A percentile compares a stretch with the other conserved stretches of the same genome.
phyloP scores from a whole-genome alignment of 2,888 invertebrate species.

The Agriopis aurantiaria region DNA sequence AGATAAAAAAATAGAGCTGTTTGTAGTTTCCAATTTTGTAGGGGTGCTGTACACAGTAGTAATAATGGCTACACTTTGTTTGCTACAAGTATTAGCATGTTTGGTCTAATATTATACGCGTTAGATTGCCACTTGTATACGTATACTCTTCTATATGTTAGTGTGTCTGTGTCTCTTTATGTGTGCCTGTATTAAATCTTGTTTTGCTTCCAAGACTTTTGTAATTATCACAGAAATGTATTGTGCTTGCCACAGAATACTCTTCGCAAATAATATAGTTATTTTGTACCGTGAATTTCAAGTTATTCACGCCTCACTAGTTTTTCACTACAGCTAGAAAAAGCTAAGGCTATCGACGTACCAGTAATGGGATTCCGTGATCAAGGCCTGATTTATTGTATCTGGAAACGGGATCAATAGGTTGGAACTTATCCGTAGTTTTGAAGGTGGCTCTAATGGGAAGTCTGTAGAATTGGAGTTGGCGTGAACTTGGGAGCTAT shows the following conservation, averaged over 20 bases:
- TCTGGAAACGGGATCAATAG: conserved; percentile 47
- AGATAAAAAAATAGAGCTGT: neutral
- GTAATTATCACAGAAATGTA: too few species aligned
- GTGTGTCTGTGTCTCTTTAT: too few species aligned
- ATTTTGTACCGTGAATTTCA: neutral
- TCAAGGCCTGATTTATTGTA: conserved; percentile 59
- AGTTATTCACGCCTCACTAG: conserved; percentile 16
- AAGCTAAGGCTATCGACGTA: conserved; percentile 63
- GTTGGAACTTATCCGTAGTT: conserved; percentile 44
- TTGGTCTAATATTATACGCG: too few species aligned
- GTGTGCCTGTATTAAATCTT: too few species aligned
- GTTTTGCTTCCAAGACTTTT: too few species aligned
- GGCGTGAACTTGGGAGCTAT: conserved; percentile 10
- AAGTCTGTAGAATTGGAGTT: neutral
- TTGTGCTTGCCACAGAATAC: too few species aligned
- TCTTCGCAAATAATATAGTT: neutral
- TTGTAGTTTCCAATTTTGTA: too few species aligned
- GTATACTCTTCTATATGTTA: too few species aligned
- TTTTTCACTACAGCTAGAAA: conserved; percentile 51
- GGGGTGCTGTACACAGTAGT: too few species aligned
- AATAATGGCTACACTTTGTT: too few species aligned
- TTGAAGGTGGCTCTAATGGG: conserved; percentile 17
- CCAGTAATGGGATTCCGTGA: conserved; percentile 67
- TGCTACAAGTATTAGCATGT: too few species aligned
- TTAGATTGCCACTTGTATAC: too few species aligned